Evolutionary conservation across 1,140 invertebrate genomes (phyloP).

Genomic region (Ips typographus): DNA sequence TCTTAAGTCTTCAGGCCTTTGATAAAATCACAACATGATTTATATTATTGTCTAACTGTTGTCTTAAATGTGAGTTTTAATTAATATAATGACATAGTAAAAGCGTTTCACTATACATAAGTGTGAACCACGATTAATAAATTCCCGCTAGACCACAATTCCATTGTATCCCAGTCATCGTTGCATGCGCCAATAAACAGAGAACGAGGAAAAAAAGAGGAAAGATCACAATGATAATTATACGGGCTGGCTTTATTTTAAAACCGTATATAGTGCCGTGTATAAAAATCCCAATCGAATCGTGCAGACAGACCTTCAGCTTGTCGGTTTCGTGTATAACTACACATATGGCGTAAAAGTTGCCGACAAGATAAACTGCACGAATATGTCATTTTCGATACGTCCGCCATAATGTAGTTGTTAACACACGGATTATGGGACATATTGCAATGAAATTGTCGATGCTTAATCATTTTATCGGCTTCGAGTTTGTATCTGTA

Average conservation of each 20-base stretch:
- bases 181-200: no score
- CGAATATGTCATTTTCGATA: constrained; percentile 20
- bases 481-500: not conserved
- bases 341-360: constrained; percentile 17
- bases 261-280: no score
- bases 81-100: no score
- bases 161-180: no score
- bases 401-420: constrained; percentile 15
- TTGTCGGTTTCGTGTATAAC: constrained; percentile 9
- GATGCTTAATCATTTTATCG: constrained; percentile 2
- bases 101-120: no score
- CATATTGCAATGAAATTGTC: constrained; percentile 14
- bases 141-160: no score
- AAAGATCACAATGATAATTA: not conserved
- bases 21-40: no score
- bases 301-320: constrained; percentile 6
- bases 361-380: constrained; percentile 21
- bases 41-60: no score
- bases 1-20: no score
- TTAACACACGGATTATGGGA: constrained; percentile 8
- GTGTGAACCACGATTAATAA: no score
- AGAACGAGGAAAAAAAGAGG: no score
- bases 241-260: not conserved
- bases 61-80: no score
- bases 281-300: constrained; percentile 13